Evolutionary conservation across 1,140 invertebrate genomes (phyloP).

Genomic region (Schlechtendalia chinensis): DNA sequence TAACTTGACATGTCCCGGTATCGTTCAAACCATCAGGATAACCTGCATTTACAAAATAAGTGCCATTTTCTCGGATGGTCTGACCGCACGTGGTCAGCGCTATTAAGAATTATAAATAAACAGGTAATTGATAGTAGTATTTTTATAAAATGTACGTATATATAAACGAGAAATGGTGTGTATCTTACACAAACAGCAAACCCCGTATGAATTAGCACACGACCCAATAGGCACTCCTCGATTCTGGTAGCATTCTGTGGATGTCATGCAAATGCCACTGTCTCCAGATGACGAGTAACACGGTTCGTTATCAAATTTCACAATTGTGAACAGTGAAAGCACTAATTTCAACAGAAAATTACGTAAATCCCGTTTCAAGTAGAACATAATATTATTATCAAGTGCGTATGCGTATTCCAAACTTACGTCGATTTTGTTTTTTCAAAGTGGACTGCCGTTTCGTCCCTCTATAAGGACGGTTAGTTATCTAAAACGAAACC

Average conservation of each 20-base stretch:
- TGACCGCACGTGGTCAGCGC: slow-evolving; percentile 75
- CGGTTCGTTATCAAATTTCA: slow-evolving; percentile 69
- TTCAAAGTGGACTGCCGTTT: slow-evolving; percentile 26
- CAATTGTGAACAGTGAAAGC: slow-evolving; percentile 71
- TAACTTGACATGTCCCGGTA: slow-evolving; percentile 78
- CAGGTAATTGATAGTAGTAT: neutral
- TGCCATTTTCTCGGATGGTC: slow-evolving; percentile 73
- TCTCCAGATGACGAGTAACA: slow-evolving; percentile 70
- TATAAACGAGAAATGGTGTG: neutral
- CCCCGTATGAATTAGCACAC: slow-evolving; percentile 73
- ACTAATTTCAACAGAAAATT: slow-evolving; percentile 58
- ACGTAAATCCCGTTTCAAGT: neutral
- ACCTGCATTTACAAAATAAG: slow-evolving; percentile 78
- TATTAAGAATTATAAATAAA: slow-evolving; percentile 54
- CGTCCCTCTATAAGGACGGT: neutral
- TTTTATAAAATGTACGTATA: too few relatives aligned
- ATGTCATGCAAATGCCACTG: slow-evolving; percentile 72
- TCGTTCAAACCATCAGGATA: slow-evolving; percentile 73
- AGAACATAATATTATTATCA: too few relatives aligned
- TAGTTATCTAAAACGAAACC: neutral
- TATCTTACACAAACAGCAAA: slow-evolving; percentile 74
- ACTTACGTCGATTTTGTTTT: slow-evolving; percentile 40
- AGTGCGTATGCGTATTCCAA: too few relatives aligned
- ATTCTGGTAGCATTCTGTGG: slow-evolving; percentile 65
- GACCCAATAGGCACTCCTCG: slow-evolving; percentile 70